phyloP scores from a whole-genome alignment of 35 echinoderm and acorn worm species.

The Heliocidaris erythrogramma region DNA sequence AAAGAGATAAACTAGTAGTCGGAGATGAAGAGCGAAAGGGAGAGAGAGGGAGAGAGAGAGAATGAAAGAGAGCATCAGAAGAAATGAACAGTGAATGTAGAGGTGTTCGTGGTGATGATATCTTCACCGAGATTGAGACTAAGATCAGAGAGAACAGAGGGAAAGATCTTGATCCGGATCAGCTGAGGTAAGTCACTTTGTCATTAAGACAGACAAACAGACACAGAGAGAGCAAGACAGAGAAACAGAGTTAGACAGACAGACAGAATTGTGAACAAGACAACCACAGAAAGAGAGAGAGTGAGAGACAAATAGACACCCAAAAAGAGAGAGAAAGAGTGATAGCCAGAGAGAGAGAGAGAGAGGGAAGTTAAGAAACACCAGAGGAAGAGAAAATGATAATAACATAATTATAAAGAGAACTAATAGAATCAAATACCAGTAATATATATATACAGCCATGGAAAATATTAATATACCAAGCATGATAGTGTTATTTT shows the following conservation, averaged over 20 bases:
- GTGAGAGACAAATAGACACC: too few relatives aligned
- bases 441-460: too few relatives aligned
- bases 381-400: too few relatives aligned
- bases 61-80: neutral
- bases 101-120: neutral
- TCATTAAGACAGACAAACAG: neutral
- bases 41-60: neutral
- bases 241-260: neutral
- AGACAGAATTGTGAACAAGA: too few relatives aligned
- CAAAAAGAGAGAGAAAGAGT: too few relatives aligned
- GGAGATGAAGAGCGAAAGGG: neutral
- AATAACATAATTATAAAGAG: neutral
- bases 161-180: neutral
- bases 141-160: neutral
- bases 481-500: too few relatives aligned
- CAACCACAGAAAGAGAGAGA: neutral
- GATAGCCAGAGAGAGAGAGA: too few relatives aligned
- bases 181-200: neutral
- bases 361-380: too few relatives aligned
- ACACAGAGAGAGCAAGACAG: neutral
- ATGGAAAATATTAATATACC: too few relatives aligned
- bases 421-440: neutral
- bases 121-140: slow-evolving; percentile 26
- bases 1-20: neutral
- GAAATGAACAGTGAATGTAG: neutral